phyloP scores from a whole-genome alignment of 2,888 invertebrate species.

The Andrena dorsata region DNA sequence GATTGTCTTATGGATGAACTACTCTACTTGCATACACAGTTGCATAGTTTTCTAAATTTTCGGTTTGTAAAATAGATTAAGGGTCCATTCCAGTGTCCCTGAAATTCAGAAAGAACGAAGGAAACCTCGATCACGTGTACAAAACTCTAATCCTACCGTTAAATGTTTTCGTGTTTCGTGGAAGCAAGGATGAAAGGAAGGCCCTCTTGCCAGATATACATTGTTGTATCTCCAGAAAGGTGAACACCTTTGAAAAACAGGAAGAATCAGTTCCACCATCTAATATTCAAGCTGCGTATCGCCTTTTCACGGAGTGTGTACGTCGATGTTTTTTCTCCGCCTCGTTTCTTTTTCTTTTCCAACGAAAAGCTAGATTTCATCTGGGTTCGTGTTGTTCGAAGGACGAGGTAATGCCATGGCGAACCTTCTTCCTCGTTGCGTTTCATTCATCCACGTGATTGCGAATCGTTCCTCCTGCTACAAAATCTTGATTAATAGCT shows the following conservation, averaged over 20 bases:
- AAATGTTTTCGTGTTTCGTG: background rate
- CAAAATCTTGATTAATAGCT: too few species aligned
- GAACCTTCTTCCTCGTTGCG: background rate
- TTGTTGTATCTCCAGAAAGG: background rate
- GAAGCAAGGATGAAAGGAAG: background rate
- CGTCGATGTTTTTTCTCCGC: background rate
- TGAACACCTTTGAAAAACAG: constrained; percentile 7
- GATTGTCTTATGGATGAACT: too few species aligned
- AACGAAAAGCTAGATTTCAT: background rate
- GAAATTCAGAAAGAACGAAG: background rate
- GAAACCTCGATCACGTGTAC: background rate
- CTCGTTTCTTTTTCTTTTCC: background rate
- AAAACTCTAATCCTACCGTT: too few species aligned
- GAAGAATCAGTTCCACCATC: constrained; percentile 3
- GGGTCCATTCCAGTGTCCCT: too few species aligned
- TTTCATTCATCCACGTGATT: background rate
- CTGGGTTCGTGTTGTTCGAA: background rate
- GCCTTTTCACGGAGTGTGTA: background rate
- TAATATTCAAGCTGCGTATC: constrained; percentile 14
- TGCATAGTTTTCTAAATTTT: too few species aligned
- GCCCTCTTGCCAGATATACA: background rate
- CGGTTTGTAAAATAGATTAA: too few species aligned
- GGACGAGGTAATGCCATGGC: background rate
- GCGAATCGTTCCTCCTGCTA: too few species aligned
- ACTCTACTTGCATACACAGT: too few species aligned